Evolutionary conservation across 2,113 vertebrate species (phyloP), one percentile per base, ranked within the genome.

Genomic region (Rutilus rutilus): DNA sequence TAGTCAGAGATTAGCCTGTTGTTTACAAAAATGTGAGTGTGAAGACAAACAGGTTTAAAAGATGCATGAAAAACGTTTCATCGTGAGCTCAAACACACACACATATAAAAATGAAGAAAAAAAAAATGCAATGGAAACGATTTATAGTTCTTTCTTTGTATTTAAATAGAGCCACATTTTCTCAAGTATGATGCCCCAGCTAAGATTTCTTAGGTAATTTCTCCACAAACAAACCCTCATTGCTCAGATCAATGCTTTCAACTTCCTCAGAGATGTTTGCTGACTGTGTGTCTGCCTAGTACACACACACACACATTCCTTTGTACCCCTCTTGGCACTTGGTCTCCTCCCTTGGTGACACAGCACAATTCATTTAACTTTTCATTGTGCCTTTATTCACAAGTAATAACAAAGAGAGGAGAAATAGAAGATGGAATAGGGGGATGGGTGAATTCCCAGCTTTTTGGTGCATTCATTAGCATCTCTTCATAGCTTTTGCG

Each of bases 351-450:
- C 19, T 30, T 36, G 80, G 45, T 69, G 62, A 82, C 64, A 54
- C 80, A 36, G 80, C 80, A 81, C 78, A 81, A 47, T 62, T 65
- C n/a, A 42, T 15, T 45, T n/a, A n/a, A 23, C 42, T 69, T 69
- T 65, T 82, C 80, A n/a, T 69, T 82, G 64, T 81, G 60, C n/a
- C 62, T 69, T 54, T 69, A 33, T 33, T 52, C 60, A 52, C 42
- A 52, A 47, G 79, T 54, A 57, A 57, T n/a, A n/a, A 50, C n/a
- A 19, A n/a, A 50, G 12, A 42, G 25, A 77, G 65, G 25, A 65
- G 54, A 23, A 39, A 45, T 1, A 45, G 4, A 52, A 42, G 36
- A 19, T 1, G 74, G 39, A 75, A 50, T 9, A 50, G 30, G 52
- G 67, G 71, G 57, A 27, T 33, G 71, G 57, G 73, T 12, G 23